These are phyloP conservation scores for Lithophane leautieri DNA, from an alignment of 2,888 invertebrate genomes.

Conservation along the genomic window DNA sequence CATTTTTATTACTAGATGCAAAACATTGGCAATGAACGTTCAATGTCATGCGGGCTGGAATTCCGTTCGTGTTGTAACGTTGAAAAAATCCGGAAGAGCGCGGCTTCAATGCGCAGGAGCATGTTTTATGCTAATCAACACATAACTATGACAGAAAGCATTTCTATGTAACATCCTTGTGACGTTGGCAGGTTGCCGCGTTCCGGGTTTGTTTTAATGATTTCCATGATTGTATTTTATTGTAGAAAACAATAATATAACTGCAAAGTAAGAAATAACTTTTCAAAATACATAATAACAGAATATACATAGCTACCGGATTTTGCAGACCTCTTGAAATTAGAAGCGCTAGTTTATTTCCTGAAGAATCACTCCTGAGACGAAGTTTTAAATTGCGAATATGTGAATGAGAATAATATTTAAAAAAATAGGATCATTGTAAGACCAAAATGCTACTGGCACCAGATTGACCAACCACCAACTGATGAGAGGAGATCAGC, in stretches of 20 bases:
- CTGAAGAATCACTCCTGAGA: neutral
- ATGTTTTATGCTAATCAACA: constrained; percentile 85
- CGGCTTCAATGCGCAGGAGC: constrained; percentile 72
- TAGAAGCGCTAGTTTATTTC: neutral
- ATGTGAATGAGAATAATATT: neutral
- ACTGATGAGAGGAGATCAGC: neutral
- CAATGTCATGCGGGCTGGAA: constrained; percentile 80
- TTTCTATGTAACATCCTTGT: constrained; percentile 84
- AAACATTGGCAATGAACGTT: constrained; percentile 72
- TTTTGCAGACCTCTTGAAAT: neutral
- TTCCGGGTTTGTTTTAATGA: constrained; percentile 65
- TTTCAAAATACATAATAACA: neutral
- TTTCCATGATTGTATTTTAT: constrained; percentile 24
- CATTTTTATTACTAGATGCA: constrained; percentile 66
- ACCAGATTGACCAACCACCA: neutral
- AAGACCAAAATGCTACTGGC: neutral
- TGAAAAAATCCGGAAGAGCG: constrained; percentile 83
- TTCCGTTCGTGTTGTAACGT: constrained; percentile 72
- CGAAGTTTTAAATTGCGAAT: neutral
- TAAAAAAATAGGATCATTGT: neutral
- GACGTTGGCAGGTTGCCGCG: constrained; percentile 69
- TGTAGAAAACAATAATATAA: constrained; percentile 1
- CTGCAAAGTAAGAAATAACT: neutral
- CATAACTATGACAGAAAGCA: constrained; percentile 84
- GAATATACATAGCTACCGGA: neutral